phyloP scores from a whole-genome alignment of 2,888 invertebrate genomes.

The Temnothorax rugatulus region DNA sequence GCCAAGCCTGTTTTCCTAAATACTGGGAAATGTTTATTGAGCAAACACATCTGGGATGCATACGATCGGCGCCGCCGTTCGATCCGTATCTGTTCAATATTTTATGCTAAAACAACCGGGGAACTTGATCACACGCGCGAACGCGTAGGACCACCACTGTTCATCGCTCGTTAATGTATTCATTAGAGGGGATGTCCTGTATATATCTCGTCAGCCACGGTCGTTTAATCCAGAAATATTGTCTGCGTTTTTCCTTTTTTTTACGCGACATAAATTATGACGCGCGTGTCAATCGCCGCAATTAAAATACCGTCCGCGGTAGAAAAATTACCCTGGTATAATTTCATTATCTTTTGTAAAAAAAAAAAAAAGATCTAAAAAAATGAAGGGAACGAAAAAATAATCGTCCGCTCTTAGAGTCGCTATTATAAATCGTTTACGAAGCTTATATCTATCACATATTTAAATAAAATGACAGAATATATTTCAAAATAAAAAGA shows the following conservation, averaged over 20 bases:
- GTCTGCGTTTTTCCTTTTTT: background rate
- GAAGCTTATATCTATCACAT: background rate
- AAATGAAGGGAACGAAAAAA: background rate
- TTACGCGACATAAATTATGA: background rate
- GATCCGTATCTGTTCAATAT: constrained; percentile 52
- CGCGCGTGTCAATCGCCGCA: constrained; percentile 11
- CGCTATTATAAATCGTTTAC: background rate
- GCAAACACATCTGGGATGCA: constrained; percentile 45
- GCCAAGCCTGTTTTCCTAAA: constrained; percentile 55
- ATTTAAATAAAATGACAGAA: background rate
- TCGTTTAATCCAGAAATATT: constrained; percentile 49
- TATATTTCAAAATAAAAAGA: background rate
- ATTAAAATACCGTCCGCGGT: constrained; percentile 2
- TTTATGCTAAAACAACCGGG: constrained; percentile 51
- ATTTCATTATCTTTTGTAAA: background rate
- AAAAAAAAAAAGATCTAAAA: background rate
- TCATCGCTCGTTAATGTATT: constrained; percentile 52
- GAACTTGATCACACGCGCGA: constrained; percentile 45
- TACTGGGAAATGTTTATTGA: constrained; percentile 46
- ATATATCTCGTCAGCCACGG: background rate
- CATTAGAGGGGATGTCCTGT: constrained; percentile 16
- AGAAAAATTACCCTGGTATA: background rate
- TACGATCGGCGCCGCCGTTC: constrained; percentile 20
- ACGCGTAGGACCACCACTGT: constrained; percentile 11
- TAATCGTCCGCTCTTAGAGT: background rate